Base-by-base conservation (phyloP, 2,113 vertebrate species). In the Ursus arctos region DNA sequence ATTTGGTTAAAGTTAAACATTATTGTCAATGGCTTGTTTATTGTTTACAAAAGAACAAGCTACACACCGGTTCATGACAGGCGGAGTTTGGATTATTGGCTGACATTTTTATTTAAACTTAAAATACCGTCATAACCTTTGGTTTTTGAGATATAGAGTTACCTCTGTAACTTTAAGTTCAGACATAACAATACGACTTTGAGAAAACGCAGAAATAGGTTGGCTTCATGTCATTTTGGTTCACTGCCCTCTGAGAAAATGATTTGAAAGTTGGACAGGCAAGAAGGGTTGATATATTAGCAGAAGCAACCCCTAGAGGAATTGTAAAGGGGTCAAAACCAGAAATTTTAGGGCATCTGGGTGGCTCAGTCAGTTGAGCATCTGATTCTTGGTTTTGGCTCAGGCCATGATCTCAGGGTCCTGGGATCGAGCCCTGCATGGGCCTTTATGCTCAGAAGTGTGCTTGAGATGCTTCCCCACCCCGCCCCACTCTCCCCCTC, bases 21-120 rank as follows among this genome's bases (percentile, higher is more conserved):
- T 51, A 74, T 57, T 65, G 31, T 87, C 12, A 13, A 0, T 55
- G 53, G 24, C 1, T 88, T 92, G 47, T 92, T 92, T 85, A 11
- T 69, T 51, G 24, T 47, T 33, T 8, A 65, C 33, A 61, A 47
- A 93, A 81, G 49, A 69, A 47, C 12, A 95, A 53, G 2, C 21
- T 51, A 87, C 7, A 91, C 71, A 95, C 16, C 69, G 67, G 21
- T 36, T 79, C 33, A 77, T 82, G 81, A 67, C 1, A 69, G 51
- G 51, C 31, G 43, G 40, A 63, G 18, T 93, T 82, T 83, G 43
- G 57, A 69, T 94, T 97, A 49, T 92, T 59, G 7, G 57, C 36
- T 40, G 67, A 65, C 10, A 28, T 91, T 89, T 96, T 95, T 90
- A 10, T 91, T 83, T 88, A 63, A 95, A 65, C 3, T 79, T 83